phyloP scores from a whole-genome alignment of 2,113 vertebrate species.

The Chionomys nivalis region DNA sequence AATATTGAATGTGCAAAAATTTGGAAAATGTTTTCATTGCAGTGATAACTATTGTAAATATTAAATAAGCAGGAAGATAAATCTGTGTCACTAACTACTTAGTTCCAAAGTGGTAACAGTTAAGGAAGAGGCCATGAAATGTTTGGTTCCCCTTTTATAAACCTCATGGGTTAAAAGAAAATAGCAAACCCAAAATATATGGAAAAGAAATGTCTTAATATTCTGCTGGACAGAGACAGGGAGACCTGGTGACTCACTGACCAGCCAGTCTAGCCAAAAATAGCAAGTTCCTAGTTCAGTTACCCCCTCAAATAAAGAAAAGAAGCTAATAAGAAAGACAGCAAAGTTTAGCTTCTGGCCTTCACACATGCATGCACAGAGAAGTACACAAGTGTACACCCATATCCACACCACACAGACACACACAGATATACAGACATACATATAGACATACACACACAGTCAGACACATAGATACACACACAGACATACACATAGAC shows the following conservation, averaged over 20 bases:
- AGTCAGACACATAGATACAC: neutral
- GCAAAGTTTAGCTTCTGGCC: neutral
- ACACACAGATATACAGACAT: neutral
- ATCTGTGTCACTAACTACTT: slow-evolving; percentile 12
- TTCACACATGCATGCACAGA: neutral
- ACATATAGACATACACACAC: neutral
- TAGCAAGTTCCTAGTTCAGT: neutral
- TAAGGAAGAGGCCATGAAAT: slow-evolving; percentile 30
- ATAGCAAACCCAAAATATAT: neutral
- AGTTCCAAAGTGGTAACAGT: neutral
- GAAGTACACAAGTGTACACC: neutral
- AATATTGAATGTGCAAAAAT: neutral
- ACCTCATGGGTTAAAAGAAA: slow-evolving; percentile 1
- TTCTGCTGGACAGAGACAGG: neutral
- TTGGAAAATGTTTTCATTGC: neutral
- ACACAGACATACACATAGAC: neutral
- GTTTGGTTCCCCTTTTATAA: neutral
- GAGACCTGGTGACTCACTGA: neutral
- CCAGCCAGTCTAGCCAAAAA: too few species aligned
- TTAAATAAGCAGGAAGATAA: slow-evolving; percentile 10
- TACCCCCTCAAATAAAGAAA: neutral
- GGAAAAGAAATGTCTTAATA: neutral
- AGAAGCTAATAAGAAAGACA: neutral
- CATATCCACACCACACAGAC: neutral
- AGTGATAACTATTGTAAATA: slow-evolving; percentile 25